These are phyloP conservation scores for Xenops minutus DNA, from an alignment of 2,797 vertebrate species.

Conservation along the genomic window DNA sequence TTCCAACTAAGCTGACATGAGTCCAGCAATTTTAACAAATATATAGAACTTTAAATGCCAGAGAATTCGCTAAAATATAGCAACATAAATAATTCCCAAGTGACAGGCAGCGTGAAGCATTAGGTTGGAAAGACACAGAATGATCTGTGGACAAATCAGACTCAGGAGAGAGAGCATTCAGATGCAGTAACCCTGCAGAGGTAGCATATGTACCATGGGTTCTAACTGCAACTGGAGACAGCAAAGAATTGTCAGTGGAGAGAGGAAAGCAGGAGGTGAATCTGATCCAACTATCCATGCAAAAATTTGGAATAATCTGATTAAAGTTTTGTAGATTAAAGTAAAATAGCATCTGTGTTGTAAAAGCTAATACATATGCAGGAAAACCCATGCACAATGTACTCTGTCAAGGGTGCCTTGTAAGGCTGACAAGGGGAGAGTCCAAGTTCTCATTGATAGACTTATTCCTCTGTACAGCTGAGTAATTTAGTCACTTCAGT, in stretches of 20 bases:
- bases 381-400: neutral
- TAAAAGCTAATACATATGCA: neutral
- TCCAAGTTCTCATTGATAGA: neutral
- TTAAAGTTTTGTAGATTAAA: neutral
- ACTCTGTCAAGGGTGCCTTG: neutral
- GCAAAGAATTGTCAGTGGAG: neutral
- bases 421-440: neutral
- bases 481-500: neutral
- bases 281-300: neutral
- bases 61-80: neutral
- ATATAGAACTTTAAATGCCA: neutral
- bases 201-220: accelerated
- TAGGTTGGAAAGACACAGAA: neutral
- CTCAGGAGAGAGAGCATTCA: neutral
- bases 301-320: neutral
- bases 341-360: neutral
- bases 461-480: neutral
- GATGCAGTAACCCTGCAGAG: neutral
- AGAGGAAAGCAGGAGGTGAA: neutral
- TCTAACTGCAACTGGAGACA: neutral
- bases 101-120: neutral
- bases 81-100: neutral
- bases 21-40: neutral
- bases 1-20: neutral
- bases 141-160: neutral